Evolutionary conservation across 2,888 invertebrate species (phyloP).

Genomic region (Andrena dorsata): DNA sequence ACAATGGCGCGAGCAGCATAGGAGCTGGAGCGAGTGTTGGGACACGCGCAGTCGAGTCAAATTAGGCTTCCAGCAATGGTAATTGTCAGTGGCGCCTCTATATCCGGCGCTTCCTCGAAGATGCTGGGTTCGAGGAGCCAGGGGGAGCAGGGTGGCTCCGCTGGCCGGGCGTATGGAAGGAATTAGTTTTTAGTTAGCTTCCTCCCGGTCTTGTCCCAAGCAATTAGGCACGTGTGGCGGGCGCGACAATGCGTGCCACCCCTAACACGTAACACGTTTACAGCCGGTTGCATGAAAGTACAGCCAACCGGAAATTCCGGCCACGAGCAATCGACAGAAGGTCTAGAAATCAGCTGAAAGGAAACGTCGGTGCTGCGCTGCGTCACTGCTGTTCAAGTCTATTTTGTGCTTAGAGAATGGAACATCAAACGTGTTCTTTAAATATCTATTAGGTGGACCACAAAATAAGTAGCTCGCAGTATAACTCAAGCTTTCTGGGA

Average conservation of each 20-base stretch:
- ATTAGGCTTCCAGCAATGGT: slow-evolving; percentile 81
- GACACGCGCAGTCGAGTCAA: slow-evolving; percentile 77
- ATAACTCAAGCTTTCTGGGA: no score
- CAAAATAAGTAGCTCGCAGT: no score
- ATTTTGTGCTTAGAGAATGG: background rate
- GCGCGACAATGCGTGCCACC: slow-evolving; percentile 81
- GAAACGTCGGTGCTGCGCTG: background rate
- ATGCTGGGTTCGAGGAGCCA: slow-evolving; percentile 53
- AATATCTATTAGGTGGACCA: no score
- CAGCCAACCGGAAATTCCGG: slow-evolving; percentile 66
- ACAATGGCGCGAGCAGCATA: slow-evolving; percentile 49
- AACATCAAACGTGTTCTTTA: no score
- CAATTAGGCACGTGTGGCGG: slow-evolving; percentile 83
- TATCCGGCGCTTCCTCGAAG: slow-evolving; percentile 84
- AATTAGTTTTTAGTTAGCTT: slow-evolving; percentile 83
- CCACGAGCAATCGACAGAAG: slow-evolving; percentile 49
- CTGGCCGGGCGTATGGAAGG: slow-evolving; percentile 81
- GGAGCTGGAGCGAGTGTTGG: slow-evolving; percentile 58
- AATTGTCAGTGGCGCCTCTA: slow-evolving; percentile 84
- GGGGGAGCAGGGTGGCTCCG: slow-evolving; percentile 49
- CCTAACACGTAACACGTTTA: slow-evolving; percentile 81
- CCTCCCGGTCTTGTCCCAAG: slow-evolving; percentile 77
- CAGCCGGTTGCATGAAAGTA: slow-evolving; percentile 59
- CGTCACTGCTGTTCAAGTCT: background rate
- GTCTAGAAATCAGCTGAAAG: background rate